Evolutionary conservation across 2,113 vertebrate genomes (phyloP).

Genomic region (Salminus brasiliensis): DNA sequence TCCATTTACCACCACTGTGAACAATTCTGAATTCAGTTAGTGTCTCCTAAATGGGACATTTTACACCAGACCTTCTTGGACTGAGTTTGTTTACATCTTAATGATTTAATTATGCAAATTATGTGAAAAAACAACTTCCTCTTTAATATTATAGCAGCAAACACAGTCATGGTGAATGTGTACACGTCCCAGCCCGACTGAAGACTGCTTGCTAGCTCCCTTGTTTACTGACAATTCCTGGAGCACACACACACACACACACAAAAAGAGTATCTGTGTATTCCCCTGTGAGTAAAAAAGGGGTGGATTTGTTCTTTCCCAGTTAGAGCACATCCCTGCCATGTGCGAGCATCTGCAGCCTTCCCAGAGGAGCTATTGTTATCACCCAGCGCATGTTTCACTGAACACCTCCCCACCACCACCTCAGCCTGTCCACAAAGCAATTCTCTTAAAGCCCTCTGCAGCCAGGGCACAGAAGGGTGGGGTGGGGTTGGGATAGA

Average conservation of each 20-base stretch:
- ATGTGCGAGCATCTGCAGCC: constrained; percentile 71
- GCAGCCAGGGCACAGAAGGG: constrained; percentile 61
- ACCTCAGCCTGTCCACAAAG: constrained; percentile 62
- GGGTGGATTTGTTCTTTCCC: constrained; percentile 57
- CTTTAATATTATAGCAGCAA: not conserved
- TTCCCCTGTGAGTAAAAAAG: constrained; percentile 51
- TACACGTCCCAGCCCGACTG: not conserved
- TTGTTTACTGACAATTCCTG: constrained; percentile 33
- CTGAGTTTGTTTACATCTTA: too few relatives aligned
- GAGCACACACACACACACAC: constrained; percentile 36
- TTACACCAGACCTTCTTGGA: too few relatives aligned
- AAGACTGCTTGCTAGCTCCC: not conserved
- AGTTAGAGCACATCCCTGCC: constrained; percentile 58
- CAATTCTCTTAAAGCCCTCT: constrained; percentile 66
- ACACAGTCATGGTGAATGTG: not conserved
- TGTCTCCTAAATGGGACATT: too few relatives aligned
- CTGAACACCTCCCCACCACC: constrained; percentile 51
- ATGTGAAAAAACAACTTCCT: not conserved
- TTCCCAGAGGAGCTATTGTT: constrained; percentile 80
- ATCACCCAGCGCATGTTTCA: constrained; percentile 69
- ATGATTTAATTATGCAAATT: not conserved
- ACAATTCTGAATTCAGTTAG: too few relatives aligned
- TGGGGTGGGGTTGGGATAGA: constrained; percentile 33
- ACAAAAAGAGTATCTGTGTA: constrained; percentile 44
- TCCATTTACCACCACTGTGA: too few relatives aligned